Percentiles rank a stretch among this genome's conserved stretches.
Conservation (phyloP, 2,797 vertebrate genomes). For the Jordanella pulchra region DNA sequence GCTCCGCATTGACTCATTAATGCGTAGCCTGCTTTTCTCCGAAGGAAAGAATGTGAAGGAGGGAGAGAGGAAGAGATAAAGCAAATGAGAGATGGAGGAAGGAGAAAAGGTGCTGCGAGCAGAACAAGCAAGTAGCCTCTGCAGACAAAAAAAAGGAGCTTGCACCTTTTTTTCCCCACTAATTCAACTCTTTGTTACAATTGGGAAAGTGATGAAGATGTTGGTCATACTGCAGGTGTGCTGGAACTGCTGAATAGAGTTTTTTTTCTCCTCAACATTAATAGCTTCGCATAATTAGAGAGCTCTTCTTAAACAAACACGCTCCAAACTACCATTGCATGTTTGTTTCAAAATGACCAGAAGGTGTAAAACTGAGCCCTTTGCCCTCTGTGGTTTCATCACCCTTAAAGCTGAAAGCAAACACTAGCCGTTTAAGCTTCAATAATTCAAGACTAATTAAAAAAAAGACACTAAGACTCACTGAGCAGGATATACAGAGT, state of each 20-base stretch:
- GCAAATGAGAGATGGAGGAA: slow-evolving; percentile 54
- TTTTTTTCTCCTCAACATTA: slow-evolving; percentile 13
- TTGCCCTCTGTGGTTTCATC: slow-evolving; percentile 45
- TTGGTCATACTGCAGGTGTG: slow-evolving; percentile 34
- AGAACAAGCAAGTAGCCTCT: slow-evolving; percentile 69
- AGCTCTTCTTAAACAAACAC: not conserved
- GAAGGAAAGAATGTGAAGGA: slow-evolving; percentile 64
- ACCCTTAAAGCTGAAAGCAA: slow-evolving; percentile 52
- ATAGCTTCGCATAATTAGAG: slow-evolving; percentile 16
- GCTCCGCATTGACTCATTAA: slow-evolving; percentile 95
- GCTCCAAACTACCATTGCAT: slow-evolving; percentile 1
- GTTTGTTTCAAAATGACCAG: slow-evolving; percentile 7
- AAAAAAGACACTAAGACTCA: slow-evolving; percentile 67
- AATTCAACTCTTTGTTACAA: slow-evolving; percentile 52
- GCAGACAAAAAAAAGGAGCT: slow-evolving; percentile 31
- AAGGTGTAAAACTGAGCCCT: slow-evolving; percentile 42
- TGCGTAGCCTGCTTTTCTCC: slow-evolving; percentile 88
- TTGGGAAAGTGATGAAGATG: slow-evolving; percentile 46
- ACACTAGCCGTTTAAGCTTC: slow-evolving; percentile 62
- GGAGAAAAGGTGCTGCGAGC: slow-evolving; percentile 79
- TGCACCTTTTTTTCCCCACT: slow-evolving; percentile 32
- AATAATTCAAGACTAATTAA: slow-evolving; percentile 78
- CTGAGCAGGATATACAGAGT: slow-evolving; percentile 42
- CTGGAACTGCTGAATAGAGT: slow-evolving; percentile 31
- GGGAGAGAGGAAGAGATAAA: slow-evolving; percentile 37